Evolutionary conservation across 2,797 vertebrate genomes (phyloP), one percentile per base, ranked within the genome.

Genomic region (Mionectes olivaceus): DNA sequence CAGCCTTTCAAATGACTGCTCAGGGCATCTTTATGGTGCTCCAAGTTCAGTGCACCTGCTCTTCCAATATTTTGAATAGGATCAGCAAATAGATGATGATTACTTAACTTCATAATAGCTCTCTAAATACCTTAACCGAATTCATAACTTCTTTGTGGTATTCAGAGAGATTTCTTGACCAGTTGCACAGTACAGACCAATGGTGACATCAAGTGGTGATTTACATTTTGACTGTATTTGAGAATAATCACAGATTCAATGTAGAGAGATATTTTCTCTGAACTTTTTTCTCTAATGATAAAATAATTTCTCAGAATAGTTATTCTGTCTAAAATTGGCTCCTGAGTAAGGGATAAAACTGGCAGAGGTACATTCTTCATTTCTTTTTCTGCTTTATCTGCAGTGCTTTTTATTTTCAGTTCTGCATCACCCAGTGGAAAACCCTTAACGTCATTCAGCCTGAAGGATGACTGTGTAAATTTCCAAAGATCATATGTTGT

Each of bases 161-260:
- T 39, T 83, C 33, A 78, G 49, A 28, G 85, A 61, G 12, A 3
- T 10, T 37, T 21, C 52, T 90, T 52, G 13, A 52, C 43, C 18
- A 91, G 32, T 22, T 69, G 39, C 50, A 49, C 9, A 67, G 60
- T 69, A 23, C 75, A 94, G 94, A 50, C 76, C 91, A 76, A 95
- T 76, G 94, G 94, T 92, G 96, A 95, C 98, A 97, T 93, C 98
- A 95, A 96, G 97, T 97, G 98, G 97, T 75, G 57, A n/a, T 25
- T 76, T 50, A 28, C 17, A 83, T 86, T 91, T 94, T 43, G 30
- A 19, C 43, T 35, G 21, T 53, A 37, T 83, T 74, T 67, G 33
- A 50, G n/a, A 75, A n/a, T 22, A 91, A 77, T 22, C 33, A 27
- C 25, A 19, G 22, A 11, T 19, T 50, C 11, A 37, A 17, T 7